Percentiles rank a stretch among this genome's conserved stretches.
phyloP scores from a whole-genome alignment of 2,797 vertebrate genomes.

The Pseudochromis fuscus region DNA sequence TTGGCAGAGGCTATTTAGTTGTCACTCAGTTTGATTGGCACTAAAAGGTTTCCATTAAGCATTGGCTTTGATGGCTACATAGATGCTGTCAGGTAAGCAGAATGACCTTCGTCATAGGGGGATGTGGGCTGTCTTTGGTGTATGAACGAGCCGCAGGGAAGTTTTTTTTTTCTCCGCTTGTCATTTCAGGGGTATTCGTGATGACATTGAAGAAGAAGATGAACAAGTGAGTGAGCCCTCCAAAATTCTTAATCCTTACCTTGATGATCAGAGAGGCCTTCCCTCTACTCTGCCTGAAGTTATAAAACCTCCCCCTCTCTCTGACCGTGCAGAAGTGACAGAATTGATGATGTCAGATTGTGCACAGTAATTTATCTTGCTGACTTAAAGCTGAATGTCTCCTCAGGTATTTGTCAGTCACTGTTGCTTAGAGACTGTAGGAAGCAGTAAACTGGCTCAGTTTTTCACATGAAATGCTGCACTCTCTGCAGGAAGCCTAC shows the following conservation, averaged over 20 bases:
- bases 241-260: conserved; percentile 81
- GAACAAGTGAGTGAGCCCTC: conserved; percentile 99
- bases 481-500: conserved; percentile 96
- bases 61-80: conserved; percentile 11
- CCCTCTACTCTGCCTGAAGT: conserved; percentile 51
- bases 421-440: conserved; percentile 19
- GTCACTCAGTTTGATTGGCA: conserved; percentile 8
- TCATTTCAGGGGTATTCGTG: conserved; percentile 99
- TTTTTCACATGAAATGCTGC: conserved; percentile 64
- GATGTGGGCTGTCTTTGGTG: conserved; percentile 88
- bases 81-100: conserved; percentile 53
- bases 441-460: conserved; percentile 1
- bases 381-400: conserved; percentile 34
- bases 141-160: conserved; percentile 99
- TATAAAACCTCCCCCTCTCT: conserved; percentile 28
- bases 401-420: conserved; percentile 18
- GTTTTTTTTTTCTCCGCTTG: conserved; percentile 99
- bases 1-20: conserved; percentile 5
- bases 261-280: conserved; percentile 71
- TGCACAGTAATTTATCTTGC: neutral
- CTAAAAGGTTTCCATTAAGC: conserved; percentile 15
- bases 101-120: conserved; percentile 53
- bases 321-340: conserved; percentile 46
- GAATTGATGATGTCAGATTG: conserved; percentile 19
- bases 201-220: conserved; percentile 99